Conservation (phyloP, 1,140 invertebrate species). For the Cydia strobilella region DNA sequence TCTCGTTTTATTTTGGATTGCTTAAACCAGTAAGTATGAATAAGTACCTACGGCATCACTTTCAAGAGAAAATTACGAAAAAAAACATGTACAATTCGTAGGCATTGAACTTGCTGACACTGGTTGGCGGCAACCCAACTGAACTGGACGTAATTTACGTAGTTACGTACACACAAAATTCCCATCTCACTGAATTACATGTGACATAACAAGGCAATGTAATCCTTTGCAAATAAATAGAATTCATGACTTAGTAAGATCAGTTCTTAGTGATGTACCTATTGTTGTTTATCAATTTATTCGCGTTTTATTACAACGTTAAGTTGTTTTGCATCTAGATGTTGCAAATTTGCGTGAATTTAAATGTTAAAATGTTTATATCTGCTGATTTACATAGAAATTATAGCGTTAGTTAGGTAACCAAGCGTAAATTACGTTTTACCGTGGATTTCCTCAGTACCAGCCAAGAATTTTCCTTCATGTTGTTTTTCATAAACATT, state of each 20-base stretch:
- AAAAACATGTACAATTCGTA: constrained; percentile 9
- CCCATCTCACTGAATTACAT: constrained; percentile 6
- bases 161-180: constrained; percentile 5
- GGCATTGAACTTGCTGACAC: constrained; percentile 22
- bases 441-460: no score
- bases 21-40: neutral
- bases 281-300: constrained; percentile 1
- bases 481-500: neutral
- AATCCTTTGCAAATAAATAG: neutral
- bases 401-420: constrained; percentile 4
- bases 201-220: constrained; percentile 23
- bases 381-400: neutral
- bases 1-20: neutral
- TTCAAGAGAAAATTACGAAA: neutral
- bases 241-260: neutral
- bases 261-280: neutral
- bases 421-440: neutral
- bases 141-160: constrained; percentile 26
- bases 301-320: constrained; percentile 16
- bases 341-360: constrained; percentile 19
- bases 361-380: neutral
- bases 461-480: neutral
- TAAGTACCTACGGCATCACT: neutral
- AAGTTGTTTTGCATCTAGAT: constrained; percentile 17
- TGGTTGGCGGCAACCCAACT: constrained; percentile 21